Percentiles rank a stretch among this genome's conserved stretches.
Conservation (phyloP, 1,140 invertebrate genomes). For the Macrotrachela quadricornifera region DNA sequence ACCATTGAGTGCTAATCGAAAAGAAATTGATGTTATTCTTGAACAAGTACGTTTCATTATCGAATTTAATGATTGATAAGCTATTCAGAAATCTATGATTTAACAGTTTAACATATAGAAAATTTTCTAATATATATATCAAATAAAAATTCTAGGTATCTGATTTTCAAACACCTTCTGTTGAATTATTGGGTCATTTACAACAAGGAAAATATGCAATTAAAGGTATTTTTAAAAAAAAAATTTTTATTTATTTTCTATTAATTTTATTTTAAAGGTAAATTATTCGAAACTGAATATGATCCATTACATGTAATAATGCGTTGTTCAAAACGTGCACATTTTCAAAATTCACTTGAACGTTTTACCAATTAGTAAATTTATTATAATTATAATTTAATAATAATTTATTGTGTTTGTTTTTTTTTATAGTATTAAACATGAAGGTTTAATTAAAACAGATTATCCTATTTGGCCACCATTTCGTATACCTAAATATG, state of each 20-base stretch:
- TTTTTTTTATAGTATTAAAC: background rate
- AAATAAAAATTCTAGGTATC: slow-evolving; percentile 78
- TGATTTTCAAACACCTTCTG: slow-evolving; percentile 69
- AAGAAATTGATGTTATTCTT: slow-evolving; percentile 64
- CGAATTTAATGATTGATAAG: background rate
- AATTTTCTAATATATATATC: slow-evolving; percentile 28
- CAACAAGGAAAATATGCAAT: slow-evolving; percentile 7
- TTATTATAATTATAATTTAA: slow-evolving; percentile 12
- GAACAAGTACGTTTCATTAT: slow-evolving; percentile 36
- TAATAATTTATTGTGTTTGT: slow-evolving; percentile 20
- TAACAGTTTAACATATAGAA: too few relatives aligned
- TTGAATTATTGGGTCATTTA: background rate
- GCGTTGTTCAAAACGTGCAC: slow-evolving; percentile 64
- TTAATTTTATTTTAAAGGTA: too few relatives aligned
- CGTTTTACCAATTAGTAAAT: slow-evolving; percentile 52
- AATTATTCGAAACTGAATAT: slow-evolving; percentile 73
- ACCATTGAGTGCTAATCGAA: slow-evolving; percentile 56
- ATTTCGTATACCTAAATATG: too few relatives aligned
- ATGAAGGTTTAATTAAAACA: slow-evolving; percentile 4
- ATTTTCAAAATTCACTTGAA: slow-evolving; percentile 81
- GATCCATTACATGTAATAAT: slow-evolving; percentile 76
- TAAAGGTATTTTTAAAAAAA: too few relatives aligned
- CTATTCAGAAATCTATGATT: too few relatives aligned
- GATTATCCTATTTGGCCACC: too few relatives aligned
- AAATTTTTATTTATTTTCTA: too few relatives aligned